phyloP scores from a whole-genome alignment of 2,888 invertebrate genomes.

The Chaitophorus viminalis region DNA sequence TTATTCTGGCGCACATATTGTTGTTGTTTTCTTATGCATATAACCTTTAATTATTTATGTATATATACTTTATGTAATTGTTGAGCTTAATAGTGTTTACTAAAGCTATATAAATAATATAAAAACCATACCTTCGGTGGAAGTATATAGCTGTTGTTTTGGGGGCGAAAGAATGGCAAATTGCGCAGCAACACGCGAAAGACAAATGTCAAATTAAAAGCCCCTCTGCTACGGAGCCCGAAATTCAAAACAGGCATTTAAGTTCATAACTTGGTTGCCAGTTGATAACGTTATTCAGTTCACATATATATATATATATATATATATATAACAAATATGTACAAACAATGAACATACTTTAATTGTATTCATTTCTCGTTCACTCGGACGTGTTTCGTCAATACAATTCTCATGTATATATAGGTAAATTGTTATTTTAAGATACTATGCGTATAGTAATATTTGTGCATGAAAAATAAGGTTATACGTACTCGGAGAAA shows the following conservation, averaged over 20 bases:
- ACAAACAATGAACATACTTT: too few species aligned
- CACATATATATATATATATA: not conserved
- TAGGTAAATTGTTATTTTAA: not conserved
- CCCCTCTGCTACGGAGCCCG: not conserved
- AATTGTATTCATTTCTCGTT: not conserved
- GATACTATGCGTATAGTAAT: not conserved
- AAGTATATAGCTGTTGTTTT: not conserved
- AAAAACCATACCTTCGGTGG: not conserved
- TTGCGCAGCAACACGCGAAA: slow-evolving; percentile 35
- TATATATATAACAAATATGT: too few species aligned
- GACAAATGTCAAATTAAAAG: slow-evolving; percentile 39
- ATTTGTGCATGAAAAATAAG: not conserved
- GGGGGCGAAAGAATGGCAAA: not conserved
- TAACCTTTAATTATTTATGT: too few species aligned
- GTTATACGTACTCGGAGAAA: not conserved
- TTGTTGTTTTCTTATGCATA: too few species aligned
- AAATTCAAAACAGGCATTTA: not conserved
- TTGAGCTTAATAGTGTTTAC: too few species aligned
- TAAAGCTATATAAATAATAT: too few species aligned
- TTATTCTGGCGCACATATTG: too few species aligned
- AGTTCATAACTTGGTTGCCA: not conserved
- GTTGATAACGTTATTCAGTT: not conserved
- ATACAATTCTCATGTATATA: not conserved
- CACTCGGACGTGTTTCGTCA: not conserved
- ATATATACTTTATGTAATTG: too few species aligned